Evolutionary conservation across 2,888 invertebrate species (phyloP).

Genomic region (Dorcus parallelipipedus): DNA sequence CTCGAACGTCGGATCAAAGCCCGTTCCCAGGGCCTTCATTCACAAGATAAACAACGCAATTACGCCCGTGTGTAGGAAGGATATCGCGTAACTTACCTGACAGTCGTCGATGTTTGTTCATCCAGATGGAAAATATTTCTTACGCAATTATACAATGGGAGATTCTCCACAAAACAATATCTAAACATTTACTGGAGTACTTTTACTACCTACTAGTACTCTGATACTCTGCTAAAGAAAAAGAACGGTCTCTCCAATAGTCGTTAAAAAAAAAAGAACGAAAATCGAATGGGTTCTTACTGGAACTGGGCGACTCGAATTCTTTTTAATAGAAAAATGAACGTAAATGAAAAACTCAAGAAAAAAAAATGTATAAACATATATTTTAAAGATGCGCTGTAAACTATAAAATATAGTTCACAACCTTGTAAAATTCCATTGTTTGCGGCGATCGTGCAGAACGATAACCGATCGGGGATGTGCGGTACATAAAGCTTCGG

Average conservation of each 20-base stretch:
- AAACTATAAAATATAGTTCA: conserved; percentile 17
- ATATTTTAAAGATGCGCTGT: conserved; percentile 5
- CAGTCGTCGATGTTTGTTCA: conserved; percentile 7
- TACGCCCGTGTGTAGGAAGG: background rate
- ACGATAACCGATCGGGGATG: conserved; percentile 19
- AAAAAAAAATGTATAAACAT: background rate
- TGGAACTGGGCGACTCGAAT: no score
- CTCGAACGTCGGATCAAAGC: background rate
- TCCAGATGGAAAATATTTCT: conserved; percentile 6
- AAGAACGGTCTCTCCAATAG: no score
- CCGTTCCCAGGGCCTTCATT: conserved; percentile 1
- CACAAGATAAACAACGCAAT: conserved; percentile 8
- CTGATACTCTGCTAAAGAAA: no score
- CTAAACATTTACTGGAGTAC: no score
- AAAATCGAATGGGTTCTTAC: no score
- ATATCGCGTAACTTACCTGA: conserved; percentile 4
- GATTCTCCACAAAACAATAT: no score
- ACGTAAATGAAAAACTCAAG: no score
- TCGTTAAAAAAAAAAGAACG: no score
- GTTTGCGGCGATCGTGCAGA: conserved; percentile 13
- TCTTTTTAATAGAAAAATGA: no score
- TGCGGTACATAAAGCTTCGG: conserved; percentile 25
- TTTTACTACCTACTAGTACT: no score
- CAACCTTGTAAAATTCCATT: conserved; percentile 19
- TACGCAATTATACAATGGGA: conserved; percentile 7